These are phyloP conservation scores for Rhabdornis inornatus DNA, from an alignment of 2,113 vertebrate species.

Conservation along the genomic window DNA sequence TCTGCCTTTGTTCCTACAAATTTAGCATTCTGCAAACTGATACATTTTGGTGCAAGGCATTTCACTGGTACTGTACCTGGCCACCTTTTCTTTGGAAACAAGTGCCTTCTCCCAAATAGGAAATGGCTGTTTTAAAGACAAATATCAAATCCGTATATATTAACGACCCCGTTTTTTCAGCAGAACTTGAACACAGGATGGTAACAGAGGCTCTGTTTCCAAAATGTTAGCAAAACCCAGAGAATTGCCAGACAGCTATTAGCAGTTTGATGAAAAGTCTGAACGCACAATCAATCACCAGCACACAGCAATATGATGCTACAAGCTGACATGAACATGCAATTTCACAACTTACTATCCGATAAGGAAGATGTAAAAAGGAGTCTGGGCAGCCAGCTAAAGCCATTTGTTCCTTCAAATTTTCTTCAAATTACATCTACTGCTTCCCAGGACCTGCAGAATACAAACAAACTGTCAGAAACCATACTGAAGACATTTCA, in stretches of 20 bases:
- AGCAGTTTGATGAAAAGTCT: conserved; percentile 37
- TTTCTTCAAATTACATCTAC: conserved; percentile 69
- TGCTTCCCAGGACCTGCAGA: conserved; percentile 55
- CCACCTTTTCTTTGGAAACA: background rate
- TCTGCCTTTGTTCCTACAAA: background rate
- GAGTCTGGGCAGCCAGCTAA: conserved; percentile 89
- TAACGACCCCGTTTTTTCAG: background rate
- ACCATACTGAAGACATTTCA: conserved; percentile 44
- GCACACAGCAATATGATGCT: conserved; percentile 5
- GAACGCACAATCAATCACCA: conserved; percentile 17
- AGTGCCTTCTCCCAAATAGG: background rate
- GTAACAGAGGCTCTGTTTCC: background rate
- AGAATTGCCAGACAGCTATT: conserved; percentile 40
- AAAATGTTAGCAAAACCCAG: background rate
- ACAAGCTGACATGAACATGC: conserved; percentile 3
- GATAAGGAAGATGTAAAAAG: conserved; percentile 84
- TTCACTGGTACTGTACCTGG: background rate
- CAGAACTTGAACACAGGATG: background rate
- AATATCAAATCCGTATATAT: background rate
- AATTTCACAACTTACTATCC: conserved; percentile 67
- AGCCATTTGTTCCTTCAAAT: conserved; percentile 78
- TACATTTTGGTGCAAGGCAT: background rate
- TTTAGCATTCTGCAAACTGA: background rate
- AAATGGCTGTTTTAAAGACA: background rate
- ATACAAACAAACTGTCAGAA: conserved; percentile 65